These are phyloP conservation scores for Pangasius larnaudii DNA, from an alignment of 2,797 vertebrate species.

Conservation along the genomic window DNA sequence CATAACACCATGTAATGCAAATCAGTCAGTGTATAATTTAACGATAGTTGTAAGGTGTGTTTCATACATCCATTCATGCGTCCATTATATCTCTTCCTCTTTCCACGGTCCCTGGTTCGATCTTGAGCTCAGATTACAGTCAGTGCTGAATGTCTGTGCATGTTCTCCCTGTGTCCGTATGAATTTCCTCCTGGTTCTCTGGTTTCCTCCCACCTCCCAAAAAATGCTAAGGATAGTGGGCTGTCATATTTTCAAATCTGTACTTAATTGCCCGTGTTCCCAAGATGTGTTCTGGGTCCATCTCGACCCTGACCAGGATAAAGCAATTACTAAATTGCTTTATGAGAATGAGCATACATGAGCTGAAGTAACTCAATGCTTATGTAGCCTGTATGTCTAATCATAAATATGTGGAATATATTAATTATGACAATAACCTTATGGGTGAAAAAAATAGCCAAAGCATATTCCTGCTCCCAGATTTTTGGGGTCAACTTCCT, in stretches of 20 bases:
- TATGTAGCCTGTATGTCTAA: background rate
- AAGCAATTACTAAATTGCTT: background rate
- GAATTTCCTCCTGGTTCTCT: background rate
- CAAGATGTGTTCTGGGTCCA: background rate
- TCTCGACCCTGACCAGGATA: background rate
- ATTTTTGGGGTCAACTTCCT: background rate
- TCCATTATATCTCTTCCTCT: background rate
- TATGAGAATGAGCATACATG: background rate
- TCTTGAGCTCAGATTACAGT: background rate
- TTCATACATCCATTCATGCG: background rate
- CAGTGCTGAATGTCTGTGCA: background rate
- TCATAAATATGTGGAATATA: background rate
- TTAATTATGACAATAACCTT: background rate
- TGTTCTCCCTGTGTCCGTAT: background rate
- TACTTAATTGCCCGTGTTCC: background rate
- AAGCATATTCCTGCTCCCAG: background rate
- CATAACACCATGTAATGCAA: background rate
- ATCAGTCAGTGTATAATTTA: background rate
- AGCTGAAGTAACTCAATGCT: background rate
- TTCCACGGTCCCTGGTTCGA: no score
- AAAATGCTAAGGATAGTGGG: background rate
- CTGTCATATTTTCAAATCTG: no score
- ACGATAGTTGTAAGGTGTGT: background rate
- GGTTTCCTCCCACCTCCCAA: background rate
- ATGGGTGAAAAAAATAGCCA: background rate